Base-by-base conservation (phyloP, 2,113 vertebrate species). In the Strix aluco region DNA sequence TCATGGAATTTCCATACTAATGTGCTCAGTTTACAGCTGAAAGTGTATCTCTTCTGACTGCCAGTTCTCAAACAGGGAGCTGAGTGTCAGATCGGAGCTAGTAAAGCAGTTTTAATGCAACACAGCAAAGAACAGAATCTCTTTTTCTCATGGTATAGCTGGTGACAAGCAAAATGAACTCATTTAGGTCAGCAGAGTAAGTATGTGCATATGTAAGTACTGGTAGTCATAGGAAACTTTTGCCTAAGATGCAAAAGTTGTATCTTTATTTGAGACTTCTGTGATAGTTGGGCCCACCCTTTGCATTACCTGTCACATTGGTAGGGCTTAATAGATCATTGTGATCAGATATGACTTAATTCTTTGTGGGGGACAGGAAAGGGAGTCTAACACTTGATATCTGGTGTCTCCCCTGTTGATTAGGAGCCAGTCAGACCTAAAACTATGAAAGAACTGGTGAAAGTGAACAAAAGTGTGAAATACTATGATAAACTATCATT, bases 81-180 rank as follows among this genome's bases (percentile, higher is more conserved):
- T 44, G 5, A 88, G 29, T 4, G 5, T 62, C 0, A 1, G 26
- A 46, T 3, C 38, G 10, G 14, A 90, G 11, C 5, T 25, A 13
- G 14, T 26, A 88, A 80, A 86, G 7, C 5, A 73, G 15, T 86
- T 89, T 40, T n/a, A 72, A 66, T 38, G 15, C 9, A 77, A 27
- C 6, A 69, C 49, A 57, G 0, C 16, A 29, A 75, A 70, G 27
- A 54, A 29, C 4, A 42, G 22, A 75, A 36, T 7, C 6, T 47
- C 7, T 54, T 94, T 86, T 72, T 58, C 19, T 85, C 18, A 23
- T n/a, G 2, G 4, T 26, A 29, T 12, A n/a, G 13, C 54, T 82
- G 22, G 1, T 23, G 5, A 54, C 83, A 84, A 81, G 11, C 13
- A 61, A 77, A 82, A 80, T 49, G 4, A 81, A 36, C 6, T 62